Evolutionary conservation across 2,888 invertebrate genomes (phyloP), one percentile per base, ranked within the genome.

Genomic region (Kuschelorhynchus macadamiae): DNA sequence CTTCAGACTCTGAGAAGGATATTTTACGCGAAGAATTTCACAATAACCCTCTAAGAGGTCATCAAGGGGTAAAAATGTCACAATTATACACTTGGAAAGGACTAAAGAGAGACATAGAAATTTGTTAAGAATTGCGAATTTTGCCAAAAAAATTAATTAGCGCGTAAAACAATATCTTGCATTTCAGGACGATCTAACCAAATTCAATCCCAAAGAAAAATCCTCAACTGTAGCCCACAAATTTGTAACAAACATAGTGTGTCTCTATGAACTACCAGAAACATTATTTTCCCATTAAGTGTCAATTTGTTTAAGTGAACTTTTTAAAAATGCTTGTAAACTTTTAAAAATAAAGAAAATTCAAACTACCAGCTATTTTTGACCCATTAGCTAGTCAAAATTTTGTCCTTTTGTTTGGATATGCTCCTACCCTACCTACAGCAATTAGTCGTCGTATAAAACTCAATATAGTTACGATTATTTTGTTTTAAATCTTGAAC

Each of bases 41-140:
- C 20, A 46, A 46, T 12, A 14, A 2, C 12, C 60, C 49, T 1
- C 12, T 60, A 47, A 46, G 1, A 5, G 60, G 60, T 12, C 60
- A 60, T 36, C 60, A 44, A 39, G 47, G 47, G 17, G 39, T 60
- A 36, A 52, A 41, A 46, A 44, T 57, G 9, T 18, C 41, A 33
- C 1, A 56, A 14, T 39, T 52, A 14, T 63, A 63, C 18, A 42
- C 5, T 1, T 63, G 56, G 56, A 32, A 12, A 46, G 39, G 32
- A 3, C 21, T 63, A 32, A 63, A 57, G 57, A 46, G 46, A 25
- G 56, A 63, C n/a, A 25, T 63, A 18, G 57, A 57, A 30, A n/a
- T n/a, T n/a, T 12, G 25, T 50, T 32, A 50, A 50, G 20, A 50
- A 33, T 32, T 50, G 50, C 11, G 47, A 44, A 44, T n/a, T 17